Evolutionary conservation across 2,888 invertebrate genomes (phyloP), one percentile per base, ranked within the genome.

Genomic region (Pardosa pseudoannulata): DNA sequence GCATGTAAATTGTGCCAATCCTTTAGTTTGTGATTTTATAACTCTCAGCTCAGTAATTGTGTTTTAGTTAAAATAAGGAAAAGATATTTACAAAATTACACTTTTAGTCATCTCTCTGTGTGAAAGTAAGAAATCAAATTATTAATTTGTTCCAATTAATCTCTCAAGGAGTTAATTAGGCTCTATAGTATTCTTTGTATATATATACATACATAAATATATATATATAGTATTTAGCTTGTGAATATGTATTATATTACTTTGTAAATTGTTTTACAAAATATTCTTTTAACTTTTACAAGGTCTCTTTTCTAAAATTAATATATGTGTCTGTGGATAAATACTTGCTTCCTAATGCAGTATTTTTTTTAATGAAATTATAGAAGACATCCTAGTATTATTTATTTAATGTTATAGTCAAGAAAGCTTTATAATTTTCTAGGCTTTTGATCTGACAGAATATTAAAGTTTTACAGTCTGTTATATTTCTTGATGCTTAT

Each of bases 191-290:
- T 65, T 62, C 65, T 65, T 65, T 65, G 29, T 65, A 31, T 16
- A 31, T 65, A 56, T 56, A 46, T 46, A 46, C 41, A 46, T 70
- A 32, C 11, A 39, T 70, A 27, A n/a, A n/a, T 70, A 29, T 67
- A 39, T 46, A 50, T 50, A 46, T 67, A 73, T 67, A 79, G 64
- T 62, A 29, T 41, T 64, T 72, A 16, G 31, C 62, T 65, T 80
- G 72, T 80, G 79, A 65, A 73, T 80, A 73, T 80, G 79, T 80
- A 80, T 65, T 65, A 65, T 46, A 80, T 80, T 73, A 50, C 39
- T 16, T 79, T 65, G 65, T 65, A 65, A 65, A 65, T 65, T 65
- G 31, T 65, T 31, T 65, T 29, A 29, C 6, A 31, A 65, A 65
- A 29, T 29, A 29, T 31, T 65, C 29, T 32, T 32, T 65, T 31